A percentile compares a stretch with the other conserved stretches of the same genome.
Conservation (phyloP, 2,113 vertebrate genomes). For the Mobula hypostoma region DNA sequence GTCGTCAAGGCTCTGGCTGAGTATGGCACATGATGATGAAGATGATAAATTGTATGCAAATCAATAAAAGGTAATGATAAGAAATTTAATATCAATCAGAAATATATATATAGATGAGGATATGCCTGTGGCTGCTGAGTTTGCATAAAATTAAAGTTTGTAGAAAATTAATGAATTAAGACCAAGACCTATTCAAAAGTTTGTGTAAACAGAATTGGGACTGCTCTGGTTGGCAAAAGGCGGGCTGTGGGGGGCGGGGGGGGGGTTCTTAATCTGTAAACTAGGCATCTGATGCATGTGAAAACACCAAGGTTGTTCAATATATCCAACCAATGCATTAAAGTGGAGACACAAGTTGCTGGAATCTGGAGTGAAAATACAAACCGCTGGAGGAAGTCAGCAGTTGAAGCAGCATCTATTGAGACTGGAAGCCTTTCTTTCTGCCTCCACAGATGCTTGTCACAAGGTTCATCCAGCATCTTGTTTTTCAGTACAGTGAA, state of each 20-base stretch:
- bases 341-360: too few species aligned
- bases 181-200: not conserved
- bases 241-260: too few species aligned
- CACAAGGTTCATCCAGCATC: too few species aligned
- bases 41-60: not conserved
- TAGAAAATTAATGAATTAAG: not conserved
- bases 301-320: not conserved
- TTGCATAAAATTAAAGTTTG: slow-evolving; percentile 2
- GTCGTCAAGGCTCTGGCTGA: too few species aligned
- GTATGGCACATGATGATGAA: too few species aligned
- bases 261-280: not conserved
- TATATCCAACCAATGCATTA: not conserved
- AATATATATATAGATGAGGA: not conserved
- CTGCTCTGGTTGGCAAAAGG: not conserved
- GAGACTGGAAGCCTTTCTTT: too few species aligned
- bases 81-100: not conserved
- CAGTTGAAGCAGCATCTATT: too few species aligned
- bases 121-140: not conserved
- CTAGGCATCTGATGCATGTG: not conserved
- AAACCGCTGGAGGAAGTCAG: too few species aligned
- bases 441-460: too few species aligned
- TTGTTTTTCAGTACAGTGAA: not conserved
- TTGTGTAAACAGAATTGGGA: not conserved
- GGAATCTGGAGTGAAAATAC: too few species aligned
- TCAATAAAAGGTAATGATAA: not conserved